These are phyloP conservation scores for Eucriotettix oculatus DNA, from an alignment of 2,888 invertebrate species.

Conservation along the genomic window DNA sequence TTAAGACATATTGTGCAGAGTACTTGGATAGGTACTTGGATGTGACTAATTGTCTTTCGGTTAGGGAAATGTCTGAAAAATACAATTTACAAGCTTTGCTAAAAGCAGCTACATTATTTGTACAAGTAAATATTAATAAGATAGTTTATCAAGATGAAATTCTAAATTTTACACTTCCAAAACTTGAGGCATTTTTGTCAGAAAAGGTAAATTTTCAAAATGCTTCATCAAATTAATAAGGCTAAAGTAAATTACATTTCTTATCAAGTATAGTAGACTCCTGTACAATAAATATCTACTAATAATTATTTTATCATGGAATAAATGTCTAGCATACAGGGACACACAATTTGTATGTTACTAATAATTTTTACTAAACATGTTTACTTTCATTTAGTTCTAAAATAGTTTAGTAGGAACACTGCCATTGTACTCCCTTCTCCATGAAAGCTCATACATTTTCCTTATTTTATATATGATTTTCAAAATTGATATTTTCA, in stretches of 20 bases:
- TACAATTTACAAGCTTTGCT: slow-evolving; percentile 38
- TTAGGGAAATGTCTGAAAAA: slow-evolving; percentile 39
- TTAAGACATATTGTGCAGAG: slow-evolving; percentile 45
- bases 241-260: too few relatives aligned
- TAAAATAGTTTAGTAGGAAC: too few relatives aligned
- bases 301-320: not conserved
- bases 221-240: too few relatives aligned
- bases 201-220: slow-evolving; percentile 28
- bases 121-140: slow-evolving; percentile 32
- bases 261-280: not conserved
- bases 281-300: not conserved
- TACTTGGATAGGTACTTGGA: slow-evolving; percentile 43
- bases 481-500: too few relatives aligned
- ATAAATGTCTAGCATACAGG: too few relatives aligned
- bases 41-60: slow-evolving; percentile 41
- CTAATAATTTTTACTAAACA: too few relatives aligned
- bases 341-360: too few relatives aligned
- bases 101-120: slow-evolving; percentile 36
- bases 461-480: too few relatives aligned
- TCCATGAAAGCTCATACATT: too few relatives aligned
- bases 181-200: slow-evolving; percentile 33
- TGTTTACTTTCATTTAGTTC: too few relatives aligned
- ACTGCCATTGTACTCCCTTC: too few relatives aligned
- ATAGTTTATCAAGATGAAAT: slow-evolving; percentile 37
- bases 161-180: slow-evolving; percentile 28